Evolutionary conservation across 2,113 vertebrate species (phyloP).

Genomic region (Merops nubicus): DNA sequence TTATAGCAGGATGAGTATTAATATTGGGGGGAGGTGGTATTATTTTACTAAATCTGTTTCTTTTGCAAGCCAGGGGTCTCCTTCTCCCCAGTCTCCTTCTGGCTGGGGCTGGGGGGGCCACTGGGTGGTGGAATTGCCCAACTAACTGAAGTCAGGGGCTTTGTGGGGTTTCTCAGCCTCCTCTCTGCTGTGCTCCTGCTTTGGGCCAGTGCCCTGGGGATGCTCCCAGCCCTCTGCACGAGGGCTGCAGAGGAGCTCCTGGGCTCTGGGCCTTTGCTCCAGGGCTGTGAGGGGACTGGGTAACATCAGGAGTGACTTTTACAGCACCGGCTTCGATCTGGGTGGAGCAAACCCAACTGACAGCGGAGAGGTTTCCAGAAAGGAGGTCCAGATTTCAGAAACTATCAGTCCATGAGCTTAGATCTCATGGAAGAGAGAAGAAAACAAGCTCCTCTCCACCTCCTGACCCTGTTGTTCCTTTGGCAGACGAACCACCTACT

Average conservation of each 20-base stretch:
- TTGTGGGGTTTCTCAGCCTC: not conserved
- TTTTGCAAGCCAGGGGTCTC: not conserved
- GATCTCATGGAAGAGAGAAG: no score
- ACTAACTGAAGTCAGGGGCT: not conserved
- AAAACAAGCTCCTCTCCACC: not conserved
- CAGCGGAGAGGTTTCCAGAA: not conserved
- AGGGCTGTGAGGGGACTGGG: no score
- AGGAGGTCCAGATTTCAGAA: fast-evolving
- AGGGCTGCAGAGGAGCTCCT: not conserved
- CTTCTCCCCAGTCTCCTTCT: not conserved
- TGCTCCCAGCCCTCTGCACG: not conserved
- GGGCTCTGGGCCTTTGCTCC: not conserved
- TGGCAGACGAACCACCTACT: constrained; percentile 88
- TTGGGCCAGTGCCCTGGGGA: not conserved
- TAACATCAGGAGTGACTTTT: not conserved
- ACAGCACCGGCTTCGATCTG: not conserved
- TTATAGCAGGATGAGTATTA: no score
- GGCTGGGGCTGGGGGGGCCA: no score
- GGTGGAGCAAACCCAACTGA: not conserved
- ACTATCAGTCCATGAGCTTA: fast-evolving
- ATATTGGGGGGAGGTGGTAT: not conserved
- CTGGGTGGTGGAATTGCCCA: not conserved
- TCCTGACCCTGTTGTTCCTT: constrained; percentile 13
- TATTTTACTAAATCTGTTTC: not conserved
- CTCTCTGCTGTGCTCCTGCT: not conserved